Conservation (phyloP, 2,797 vertebrate species). For the Molothrus ater region DNA sequence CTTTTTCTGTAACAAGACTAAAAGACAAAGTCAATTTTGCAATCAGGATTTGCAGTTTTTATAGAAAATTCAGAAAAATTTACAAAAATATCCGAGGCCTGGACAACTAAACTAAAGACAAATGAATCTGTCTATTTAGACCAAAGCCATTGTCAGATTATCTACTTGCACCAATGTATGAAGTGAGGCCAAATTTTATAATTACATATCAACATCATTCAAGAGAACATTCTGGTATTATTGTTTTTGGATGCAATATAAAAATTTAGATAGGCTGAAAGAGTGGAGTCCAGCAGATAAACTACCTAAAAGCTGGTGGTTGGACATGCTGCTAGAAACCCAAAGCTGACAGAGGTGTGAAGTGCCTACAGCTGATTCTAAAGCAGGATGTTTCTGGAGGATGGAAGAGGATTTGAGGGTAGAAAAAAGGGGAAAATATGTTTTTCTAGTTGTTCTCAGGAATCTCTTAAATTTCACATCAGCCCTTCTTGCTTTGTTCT, state of each 20-base stretch:
- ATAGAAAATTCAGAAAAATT: background rate
- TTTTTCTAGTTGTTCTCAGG: background rate
- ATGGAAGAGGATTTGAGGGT: background rate
- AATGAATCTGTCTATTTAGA: background rate
- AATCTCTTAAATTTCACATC: constrained; percentile 37
- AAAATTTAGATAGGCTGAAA: background rate
- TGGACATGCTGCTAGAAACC: background rate
- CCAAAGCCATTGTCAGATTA: background rate
- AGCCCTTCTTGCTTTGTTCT: constrained; percentile 37
- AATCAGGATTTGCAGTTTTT: background rate
- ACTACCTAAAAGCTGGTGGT: background rate
- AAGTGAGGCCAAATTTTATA: background rate
- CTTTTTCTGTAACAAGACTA: background rate
- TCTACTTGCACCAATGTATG: background rate
- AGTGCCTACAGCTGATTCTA: background rate
- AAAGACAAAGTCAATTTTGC: background rate
- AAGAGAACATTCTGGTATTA: background rate
- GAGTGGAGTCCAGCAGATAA: background rate
- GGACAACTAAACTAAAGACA: background rate
- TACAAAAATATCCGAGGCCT: background rate
- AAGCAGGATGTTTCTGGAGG: background rate
- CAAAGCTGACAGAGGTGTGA: background rate
- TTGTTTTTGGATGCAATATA: background rate
- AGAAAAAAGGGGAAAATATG: background rate
- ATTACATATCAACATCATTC: background rate